Conservation (phyloP, 2,888 invertebrate species). For the Agriopis aurantiaria region DNA sequence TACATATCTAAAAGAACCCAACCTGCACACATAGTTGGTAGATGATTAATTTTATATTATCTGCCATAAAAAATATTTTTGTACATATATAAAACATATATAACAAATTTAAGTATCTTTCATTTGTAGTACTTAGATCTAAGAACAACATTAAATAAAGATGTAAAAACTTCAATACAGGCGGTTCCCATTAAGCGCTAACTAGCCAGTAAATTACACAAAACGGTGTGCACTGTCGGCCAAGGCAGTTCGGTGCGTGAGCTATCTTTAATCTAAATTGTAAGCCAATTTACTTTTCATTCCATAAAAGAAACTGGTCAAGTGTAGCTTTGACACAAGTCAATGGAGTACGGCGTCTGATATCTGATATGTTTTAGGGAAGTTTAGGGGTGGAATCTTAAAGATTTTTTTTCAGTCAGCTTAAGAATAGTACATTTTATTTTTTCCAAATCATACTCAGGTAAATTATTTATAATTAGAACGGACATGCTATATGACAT, state of each 20-base stretch:
- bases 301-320: conserved; percentile 14
- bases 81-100: too few species aligned
- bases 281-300: conserved; percentile 19
- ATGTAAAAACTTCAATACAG: conserved; percentile 5
- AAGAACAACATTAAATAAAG: neutral
- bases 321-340: conserved; percentile 14
- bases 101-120: too few species aligned
- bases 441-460: neutral
- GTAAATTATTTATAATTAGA: too few species aligned
- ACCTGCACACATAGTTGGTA: neutral
- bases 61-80: too few species aligned
- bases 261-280: conserved; percentile 26
- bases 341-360: neutral
- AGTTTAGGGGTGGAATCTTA: neutral
- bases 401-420: neutral
- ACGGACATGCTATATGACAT: too few species aligned
- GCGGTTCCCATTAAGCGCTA: conserved; percentile 1
- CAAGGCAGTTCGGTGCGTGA: conserved; percentile 27
- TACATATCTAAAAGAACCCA: neutral
- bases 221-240: conserved; percentile 12
- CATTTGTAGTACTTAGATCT: neutral
- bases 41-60: too few species aligned
- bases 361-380: neutral
- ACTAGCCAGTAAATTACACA: conserved; percentile 12
- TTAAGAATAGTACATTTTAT: neutral